phyloP scores from a whole-genome alignment of 2,113 vertebrate genomes.

The Dipodomys merriami region DNA sequence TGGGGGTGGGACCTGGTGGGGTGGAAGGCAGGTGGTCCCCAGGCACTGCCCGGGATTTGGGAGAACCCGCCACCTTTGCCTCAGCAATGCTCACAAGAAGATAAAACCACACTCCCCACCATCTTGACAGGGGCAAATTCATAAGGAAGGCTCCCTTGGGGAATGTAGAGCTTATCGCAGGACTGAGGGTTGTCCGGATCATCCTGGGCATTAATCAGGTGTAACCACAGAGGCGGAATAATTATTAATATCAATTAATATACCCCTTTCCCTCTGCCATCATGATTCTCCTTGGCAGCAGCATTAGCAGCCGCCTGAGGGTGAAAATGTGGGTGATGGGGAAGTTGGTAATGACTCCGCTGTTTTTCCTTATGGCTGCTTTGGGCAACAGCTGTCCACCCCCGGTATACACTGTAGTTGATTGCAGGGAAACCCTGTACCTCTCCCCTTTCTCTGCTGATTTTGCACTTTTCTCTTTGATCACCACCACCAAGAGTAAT shows the following conservation, averaged over 20 bases:
- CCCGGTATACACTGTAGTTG: conserved; percentile 88
- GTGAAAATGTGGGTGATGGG: conserved; percentile 81
- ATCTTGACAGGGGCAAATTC: not conserved
- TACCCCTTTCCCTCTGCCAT: conserved; percentile 75
- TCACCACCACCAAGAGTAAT: conserved; percentile 87
- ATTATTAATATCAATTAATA: conserved; percentile 21
- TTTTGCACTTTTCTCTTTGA: conserved; percentile 85
- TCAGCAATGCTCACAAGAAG: conserved; percentile 62
- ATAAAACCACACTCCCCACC: conserved; percentile 68
- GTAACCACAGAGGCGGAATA: conserved; percentile 70
- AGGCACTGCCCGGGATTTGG: conserved; percentile 64
- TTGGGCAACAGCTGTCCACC: conserved; percentile 87
- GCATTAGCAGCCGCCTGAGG: conserved; percentile 81
- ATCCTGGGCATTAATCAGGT: conserved; percentile 63
- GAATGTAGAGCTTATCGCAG: conserved; percentile 71
- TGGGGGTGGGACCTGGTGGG: conserved; percentile 54
- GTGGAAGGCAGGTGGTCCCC: conserved; percentile 59
- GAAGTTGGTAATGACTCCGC: conserved; percentile 85
- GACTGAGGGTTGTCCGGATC: conserved; percentile 53
- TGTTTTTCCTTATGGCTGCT: conserved; percentile 89
- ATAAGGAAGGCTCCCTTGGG: conserved; percentile 70
- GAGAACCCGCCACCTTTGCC: conserved; percentile 53
- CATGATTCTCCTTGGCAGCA: conserved; percentile 86
- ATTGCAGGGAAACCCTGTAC: conserved; percentile 86
- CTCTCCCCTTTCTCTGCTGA: conserved; percentile 80